Evolutionary conservation across 2,797 vertebrate genomes (phyloP).

Genomic region (Eleutherodactylus coqui): DNA sequence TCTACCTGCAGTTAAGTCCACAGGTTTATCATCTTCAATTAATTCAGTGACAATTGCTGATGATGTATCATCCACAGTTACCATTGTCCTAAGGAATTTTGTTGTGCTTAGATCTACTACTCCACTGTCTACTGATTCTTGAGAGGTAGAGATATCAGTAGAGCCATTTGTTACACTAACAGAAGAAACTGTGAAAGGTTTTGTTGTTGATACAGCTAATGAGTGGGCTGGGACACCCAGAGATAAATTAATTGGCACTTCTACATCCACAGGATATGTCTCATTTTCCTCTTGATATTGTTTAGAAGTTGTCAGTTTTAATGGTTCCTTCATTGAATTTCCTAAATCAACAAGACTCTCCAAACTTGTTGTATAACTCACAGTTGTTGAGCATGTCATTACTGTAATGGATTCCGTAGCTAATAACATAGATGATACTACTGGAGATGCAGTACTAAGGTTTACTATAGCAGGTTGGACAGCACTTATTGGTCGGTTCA

Average conservation of each 20-base stretch:
- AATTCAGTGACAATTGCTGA: constrained; percentile 86
- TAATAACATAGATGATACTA: constrained; percentile 79
- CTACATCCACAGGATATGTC: constrained; percentile 75
- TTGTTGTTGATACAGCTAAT: constrained; percentile 70
- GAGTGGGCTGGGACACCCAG: constrained; percentile 78
- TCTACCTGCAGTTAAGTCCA: constrained; percentile 93
- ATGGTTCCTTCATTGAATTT: constrained; percentile 78
- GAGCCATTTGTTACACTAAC: constrained; percentile 78
- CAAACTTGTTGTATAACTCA: constrained; percentile 78
- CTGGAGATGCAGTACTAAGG: constrained; percentile 84
- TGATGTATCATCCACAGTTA: constrained; percentile 83
- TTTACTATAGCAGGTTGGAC: constrained; percentile 93
- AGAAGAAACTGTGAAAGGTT: constrained; percentile 75
- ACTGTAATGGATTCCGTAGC: constrained; percentile 83
- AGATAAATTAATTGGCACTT: constrained; percentile 93
- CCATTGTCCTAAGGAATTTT: constrained; percentile 87
- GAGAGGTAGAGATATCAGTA: constrained; percentile 76
- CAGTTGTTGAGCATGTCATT: constrained; percentile 84
- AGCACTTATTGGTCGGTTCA: constrained; percentile 85
- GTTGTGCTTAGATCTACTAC: constrained; percentile 94
- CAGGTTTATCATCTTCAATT: constrained; percentile 89
- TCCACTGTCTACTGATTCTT: constrained; percentile 75
- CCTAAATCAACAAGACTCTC: constrained; percentile 87
- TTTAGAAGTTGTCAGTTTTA: constrained; percentile 88
- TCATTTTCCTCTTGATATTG: constrained; percentile 83